Percentiles rank a stretch among this genome's conserved stretches.
phyloP scores from a whole-genome alignment of 2,797 vertebrate species.

The Naso thynnoides region DNA sequence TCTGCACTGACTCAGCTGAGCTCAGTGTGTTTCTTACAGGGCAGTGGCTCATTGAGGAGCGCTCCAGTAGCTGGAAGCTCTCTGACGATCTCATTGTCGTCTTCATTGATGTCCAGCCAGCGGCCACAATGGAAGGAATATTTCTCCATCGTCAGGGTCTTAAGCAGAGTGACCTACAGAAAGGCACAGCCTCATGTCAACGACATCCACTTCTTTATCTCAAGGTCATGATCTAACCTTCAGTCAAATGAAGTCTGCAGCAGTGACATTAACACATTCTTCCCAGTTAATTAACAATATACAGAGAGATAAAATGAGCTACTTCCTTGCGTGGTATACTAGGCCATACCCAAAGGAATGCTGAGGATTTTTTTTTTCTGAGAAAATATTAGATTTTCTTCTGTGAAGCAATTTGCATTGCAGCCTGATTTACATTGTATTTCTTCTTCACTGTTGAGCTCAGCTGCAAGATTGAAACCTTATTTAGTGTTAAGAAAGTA shows the following conservation, averaged over 20 bases:
- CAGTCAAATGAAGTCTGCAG: slow-evolving; percentile 6
- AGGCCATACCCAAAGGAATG: neutral
- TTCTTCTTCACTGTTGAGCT: neutral
- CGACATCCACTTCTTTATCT: neutral
- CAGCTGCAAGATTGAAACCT: slow-evolving; percentile 4
- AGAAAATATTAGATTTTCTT: too few species aligned
- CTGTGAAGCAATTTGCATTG: neutral
- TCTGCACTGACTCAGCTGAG: neutral
- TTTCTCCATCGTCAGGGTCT: slow-evolving; percentile 93
- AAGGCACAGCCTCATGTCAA: slow-evolving; percentile 1
- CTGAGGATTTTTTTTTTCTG: neutral
- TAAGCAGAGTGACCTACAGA: slow-evolving; percentile 91
- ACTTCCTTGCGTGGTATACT: neutral
- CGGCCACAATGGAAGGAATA: slow-evolving; percentile 94
- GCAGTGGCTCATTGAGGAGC: slow-evolving; percentile 87
- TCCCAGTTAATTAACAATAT: neutral
- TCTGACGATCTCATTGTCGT: slow-evolving; percentile 94
- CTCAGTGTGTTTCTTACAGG: slow-evolving; percentile 80
- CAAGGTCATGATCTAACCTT: neutral
- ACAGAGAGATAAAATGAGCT: neutral
- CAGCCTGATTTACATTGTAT: neutral
- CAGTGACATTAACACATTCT: neutral
- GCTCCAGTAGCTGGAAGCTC: slow-evolving; percentile 91
- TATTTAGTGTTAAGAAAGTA: neutral
- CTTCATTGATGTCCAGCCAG: slow-evolving; percentile 97